These are phyloP conservation scores for Ahaetulla prasina DNA, from an alignment of 2,113 vertebrate genomes.

Conservation along the genomic window DNA sequence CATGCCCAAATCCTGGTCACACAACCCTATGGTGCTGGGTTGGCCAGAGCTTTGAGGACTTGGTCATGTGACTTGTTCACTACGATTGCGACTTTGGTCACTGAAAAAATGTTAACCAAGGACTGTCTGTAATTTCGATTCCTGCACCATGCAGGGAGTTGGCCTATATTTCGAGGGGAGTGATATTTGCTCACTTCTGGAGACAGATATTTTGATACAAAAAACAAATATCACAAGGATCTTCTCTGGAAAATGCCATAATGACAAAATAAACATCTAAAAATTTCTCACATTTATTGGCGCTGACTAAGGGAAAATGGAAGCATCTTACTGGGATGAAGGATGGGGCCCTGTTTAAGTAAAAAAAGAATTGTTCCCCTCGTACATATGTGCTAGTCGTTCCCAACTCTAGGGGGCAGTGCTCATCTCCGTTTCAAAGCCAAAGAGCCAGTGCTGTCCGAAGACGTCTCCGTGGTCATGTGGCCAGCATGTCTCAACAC, in stretches of 20 bases:
- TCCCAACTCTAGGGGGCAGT: too few relatives aligned
- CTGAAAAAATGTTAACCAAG: neutral
- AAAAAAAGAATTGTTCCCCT: neutral
- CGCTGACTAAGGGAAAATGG: neutral
- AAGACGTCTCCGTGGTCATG: too few relatives aligned
- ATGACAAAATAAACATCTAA: neutral
- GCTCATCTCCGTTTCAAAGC: too few relatives aligned
- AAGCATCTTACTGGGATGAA: neutral
- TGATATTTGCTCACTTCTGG: neutral
- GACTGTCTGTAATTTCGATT: neutral
- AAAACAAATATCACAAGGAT: neutral
- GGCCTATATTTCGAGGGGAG: neutral
- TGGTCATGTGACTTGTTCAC: neutral
- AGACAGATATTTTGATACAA: neutral
- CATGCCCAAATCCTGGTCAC: neutral
- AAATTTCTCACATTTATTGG: neutral
- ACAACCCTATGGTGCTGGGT: neutral
- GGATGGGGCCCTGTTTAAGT: neutral
- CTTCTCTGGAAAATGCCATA: neutral
- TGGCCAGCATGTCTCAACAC: too few relatives aligned
- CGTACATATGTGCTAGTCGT: too few relatives aligned
- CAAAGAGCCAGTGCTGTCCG: too few relatives aligned
- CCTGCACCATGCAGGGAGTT: neutral
- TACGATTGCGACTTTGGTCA: neutral
- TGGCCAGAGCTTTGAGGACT: neutral